Base-by-base conservation (phyloP, 2,888 invertebrate genomes). In the Cataglyphis cursor region DNA sequence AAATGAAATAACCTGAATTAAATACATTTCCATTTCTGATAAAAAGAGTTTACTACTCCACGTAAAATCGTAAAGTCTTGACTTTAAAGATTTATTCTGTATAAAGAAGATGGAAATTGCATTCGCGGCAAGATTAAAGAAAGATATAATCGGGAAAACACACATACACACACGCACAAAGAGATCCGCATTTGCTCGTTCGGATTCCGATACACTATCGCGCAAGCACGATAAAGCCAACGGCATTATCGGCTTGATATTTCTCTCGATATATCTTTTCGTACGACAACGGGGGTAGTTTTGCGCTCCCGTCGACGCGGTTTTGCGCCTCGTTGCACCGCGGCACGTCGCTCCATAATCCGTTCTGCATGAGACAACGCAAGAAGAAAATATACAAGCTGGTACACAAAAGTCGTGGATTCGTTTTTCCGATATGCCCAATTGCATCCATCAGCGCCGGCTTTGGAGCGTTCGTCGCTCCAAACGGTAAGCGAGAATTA, bases 251-350 rank as follows among this genome's bases (percentile, higher is more conserved):
- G 21, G 12, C 59, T 72, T 59, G 59, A 80, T 59, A 44, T 8
- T 24, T 18, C 51, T 24, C 21, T 44, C 44, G 57, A 68, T 59
- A 70, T 57, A 3, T 80, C 44, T 72, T 80, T 35, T 41, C 54
- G 41, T 41, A 57, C 57, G 70, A 28, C 38, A 70, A 21, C 66
- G 24, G 8, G 18, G 21, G 15, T 12, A 65, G 66, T 75, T 75
- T 75, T 35, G 64, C 31, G 10, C 18, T 38, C 24, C n/a, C 24
- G 24, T 76, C 38, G 59, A 21, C 18, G 68, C 72, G 59, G 41
- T 78, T 78, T 78, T 44, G 70, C 72, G 44, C 73, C 73, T 72
- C 73, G 44, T 35, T 80, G 78, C 59, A 70, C 12, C 21, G n/a
- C 38, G 65, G 1, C 48, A 24, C 31, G 31, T 59, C 18, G 72